Percentiles rank a stretch among this genome's conserved stretches.
These are phyloP conservation scores for Melanostoma scalare DNA, from an alignment of 2,888 invertebrate genomes.

Conservation along the genomic window DNA sequence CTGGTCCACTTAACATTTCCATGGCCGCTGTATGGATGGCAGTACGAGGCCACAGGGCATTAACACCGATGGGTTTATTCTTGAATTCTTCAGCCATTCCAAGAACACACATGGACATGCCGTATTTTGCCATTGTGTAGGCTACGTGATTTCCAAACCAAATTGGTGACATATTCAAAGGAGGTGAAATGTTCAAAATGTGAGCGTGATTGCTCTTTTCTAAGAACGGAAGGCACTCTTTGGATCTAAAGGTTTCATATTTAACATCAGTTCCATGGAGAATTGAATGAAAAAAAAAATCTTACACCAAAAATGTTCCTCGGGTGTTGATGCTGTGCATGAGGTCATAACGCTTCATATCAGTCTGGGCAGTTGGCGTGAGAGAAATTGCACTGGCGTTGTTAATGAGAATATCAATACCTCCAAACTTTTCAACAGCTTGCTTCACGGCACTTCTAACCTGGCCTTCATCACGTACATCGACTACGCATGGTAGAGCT, in stretches of 20 bases:
- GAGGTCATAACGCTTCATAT: conserved; percentile 98
- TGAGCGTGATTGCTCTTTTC: conserved; percentile 94
- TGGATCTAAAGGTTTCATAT: conserved; percentile 87
- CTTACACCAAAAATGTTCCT: conserved; percentile 96
- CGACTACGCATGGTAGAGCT: conserved; percentile 91
- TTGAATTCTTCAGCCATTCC: conserved; percentile 98
- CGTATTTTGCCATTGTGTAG: conserved; percentile 99
- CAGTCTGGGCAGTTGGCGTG: conserved; percentile 90
- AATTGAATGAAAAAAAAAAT: conserved; percentile 67
- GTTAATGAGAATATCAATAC: conserved; percentile 96
- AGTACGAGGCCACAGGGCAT: conserved; percentile 98
- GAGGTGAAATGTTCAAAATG: conserved; percentile 97
- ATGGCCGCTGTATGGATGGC: conserved; percentile 97
- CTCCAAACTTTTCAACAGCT: conserved; percentile 92
- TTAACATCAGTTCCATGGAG: too few relatives aligned
- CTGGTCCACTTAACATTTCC: conserved; percentile 89
- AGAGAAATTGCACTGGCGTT: conserved; percentile 97
- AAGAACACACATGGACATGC: conserved; percentile 98
- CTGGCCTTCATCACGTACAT: conserved; percentile 90
- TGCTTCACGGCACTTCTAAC: conserved; percentile 86
- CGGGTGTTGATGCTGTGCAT: conserved; percentile 97
- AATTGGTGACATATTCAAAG: conserved; percentile 91
- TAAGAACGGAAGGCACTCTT: conserved; percentile 93
- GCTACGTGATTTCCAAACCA: conserved; percentile 97
- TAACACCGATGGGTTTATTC: conserved; percentile 92